Percentiles rank a stretch among this genome's conserved stretches.
phyloP scores from a whole-genome alignment of 2,113 vertebrate genomes.

The Lasiurus cinereus region DNA sequence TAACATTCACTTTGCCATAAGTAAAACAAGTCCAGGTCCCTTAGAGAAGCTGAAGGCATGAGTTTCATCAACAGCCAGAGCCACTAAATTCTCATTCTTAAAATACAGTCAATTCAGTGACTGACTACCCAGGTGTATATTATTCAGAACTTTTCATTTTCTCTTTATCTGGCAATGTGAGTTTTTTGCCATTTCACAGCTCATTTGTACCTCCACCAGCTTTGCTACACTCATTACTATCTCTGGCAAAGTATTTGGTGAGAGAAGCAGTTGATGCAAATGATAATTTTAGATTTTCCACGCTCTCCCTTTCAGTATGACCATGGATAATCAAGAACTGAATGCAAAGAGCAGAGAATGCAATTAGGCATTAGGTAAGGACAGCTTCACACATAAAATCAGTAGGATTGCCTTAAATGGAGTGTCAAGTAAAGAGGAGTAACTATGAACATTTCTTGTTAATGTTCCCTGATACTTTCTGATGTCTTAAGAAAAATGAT shows the following conservation, averaged over 20 bases:
- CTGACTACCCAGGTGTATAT: conserved; percentile 47
- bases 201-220: conserved; percentile 55
- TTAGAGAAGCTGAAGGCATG: background rate
- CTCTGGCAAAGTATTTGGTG: conserved; percentile 68
- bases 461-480: conserved; percentile 21
- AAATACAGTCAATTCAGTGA: conserved; percentile 6
- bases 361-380: conserved; percentile 44
- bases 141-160: conserved; percentile 50
- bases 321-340: conserved; percentile 67
- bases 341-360: conserved; percentile 53
- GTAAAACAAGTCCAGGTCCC: background rate
- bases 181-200: conserved; percentile 70
- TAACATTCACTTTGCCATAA: background rate
- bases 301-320: conserved; percentile 55
- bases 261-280: conserved; percentile 64
- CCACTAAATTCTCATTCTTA: background rate
- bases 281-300: conserved; percentile 72
- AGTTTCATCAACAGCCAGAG: background rate
- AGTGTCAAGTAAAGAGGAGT: background rate
- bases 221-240: conserved; percentile 59
- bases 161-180: conserved; percentile 56
- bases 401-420: background rate
- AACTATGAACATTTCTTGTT: conserved; percentile 18
- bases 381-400: conserved; percentile 23
- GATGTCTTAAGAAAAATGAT: background rate